Base-by-base conservation (phyloP, 2,888 invertebrate genomes). In the Spilarctia lutea region DNA sequence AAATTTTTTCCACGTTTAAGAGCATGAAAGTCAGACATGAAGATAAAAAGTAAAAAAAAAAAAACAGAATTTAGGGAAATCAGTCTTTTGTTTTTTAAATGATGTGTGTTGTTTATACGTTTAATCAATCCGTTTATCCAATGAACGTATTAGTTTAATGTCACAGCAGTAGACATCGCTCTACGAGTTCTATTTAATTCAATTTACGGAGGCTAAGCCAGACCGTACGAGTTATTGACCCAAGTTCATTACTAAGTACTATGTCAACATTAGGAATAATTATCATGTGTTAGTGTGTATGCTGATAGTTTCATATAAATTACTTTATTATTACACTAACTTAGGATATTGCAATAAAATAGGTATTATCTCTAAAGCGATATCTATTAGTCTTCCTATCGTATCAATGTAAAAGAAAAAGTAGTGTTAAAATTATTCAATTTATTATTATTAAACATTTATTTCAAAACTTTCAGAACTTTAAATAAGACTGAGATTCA, bases 161-260 rank as follows among this genome's bases (percentile, higher is more conserved):
- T 85, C 85, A 85, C 87, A 87, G 88, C 86, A 89, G 87, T 89
- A 87, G 86, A 88, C 88, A 87, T 89, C 85, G 86, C 82, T 87
- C 85, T 87, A 85, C 16, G 65, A 63, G 65, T 33, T 63, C 52
- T 76, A 63, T 71, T 89, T 93, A 94, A 94, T 94, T 92, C 88
- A 92, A 94, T 93, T 93, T 92, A 89, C 86, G 78, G 87, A 86
- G 77, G 75, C 75, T 83, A 74, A 80, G 82, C 83, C 80, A 87
- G 88, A 81, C 83, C 77, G 81, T 81, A 85, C 82, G 86, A 88
- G 92, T 91, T 91, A 89, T 89, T 94, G 91, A 91, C 90, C 91
- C 87, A 85, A 85, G 85, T 81, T 80, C 79, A 76, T 74, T 76
- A 78, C 74, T 70, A 79, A 70, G 27, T 76, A 73, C 69, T 72